A percentile compares a stretch with the other conserved stretches of the same genome.
These are phyloP conservation scores for Bergia sp. DNA, from an alignment of 92 coral and sea anemone genomes.

Conservation along the genomic window DNA sequence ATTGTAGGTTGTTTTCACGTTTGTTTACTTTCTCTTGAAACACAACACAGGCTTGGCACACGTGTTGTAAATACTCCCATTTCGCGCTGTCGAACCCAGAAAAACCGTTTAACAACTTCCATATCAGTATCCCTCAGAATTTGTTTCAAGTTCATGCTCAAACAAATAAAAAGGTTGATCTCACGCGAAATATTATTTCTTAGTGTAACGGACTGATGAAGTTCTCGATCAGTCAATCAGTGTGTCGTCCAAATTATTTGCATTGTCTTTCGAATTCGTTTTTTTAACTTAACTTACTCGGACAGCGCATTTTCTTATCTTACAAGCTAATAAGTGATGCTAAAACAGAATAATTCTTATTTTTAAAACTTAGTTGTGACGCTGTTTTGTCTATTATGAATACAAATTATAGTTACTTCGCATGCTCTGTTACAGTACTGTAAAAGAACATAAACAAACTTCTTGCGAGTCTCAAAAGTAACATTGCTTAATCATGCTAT, in stretches of 20 bases:
- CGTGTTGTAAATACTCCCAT: not conserved
- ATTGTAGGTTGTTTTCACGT: not conserved
- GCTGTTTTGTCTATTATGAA: not conserved
- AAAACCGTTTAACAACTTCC: not conserved
- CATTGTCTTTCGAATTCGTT: not conserved
- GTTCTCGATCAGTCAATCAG: not conserved
- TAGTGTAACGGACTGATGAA: not conserved
- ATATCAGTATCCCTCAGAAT: not conserved
- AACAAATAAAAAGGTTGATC: not conserved
- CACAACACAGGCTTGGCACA: not conserved
- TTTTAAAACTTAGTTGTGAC: slow-evolving; percentile 2
- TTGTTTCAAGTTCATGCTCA: not conserved
- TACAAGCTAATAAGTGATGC: slow-evolving; percentile 1
- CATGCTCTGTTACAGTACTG: slow-evolving; percentile 6
- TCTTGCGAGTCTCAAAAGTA: slow-evolving; percentile 1
- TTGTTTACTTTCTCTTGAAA: not conserved
- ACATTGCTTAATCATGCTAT: slow-evolving; percentile 1
- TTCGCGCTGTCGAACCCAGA: not conserved
- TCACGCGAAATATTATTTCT: not conserved
- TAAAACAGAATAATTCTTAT: not conserved
- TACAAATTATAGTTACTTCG: not conserved
- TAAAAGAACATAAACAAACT: not conserved
- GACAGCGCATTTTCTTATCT: not conserved
- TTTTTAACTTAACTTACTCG: not conserved
- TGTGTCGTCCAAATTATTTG: not conserved